Evolutionary conservation across 2,113 vertebrate genomes (phyloP).

Genomic region (Zosterops borbonicus): DNA sequence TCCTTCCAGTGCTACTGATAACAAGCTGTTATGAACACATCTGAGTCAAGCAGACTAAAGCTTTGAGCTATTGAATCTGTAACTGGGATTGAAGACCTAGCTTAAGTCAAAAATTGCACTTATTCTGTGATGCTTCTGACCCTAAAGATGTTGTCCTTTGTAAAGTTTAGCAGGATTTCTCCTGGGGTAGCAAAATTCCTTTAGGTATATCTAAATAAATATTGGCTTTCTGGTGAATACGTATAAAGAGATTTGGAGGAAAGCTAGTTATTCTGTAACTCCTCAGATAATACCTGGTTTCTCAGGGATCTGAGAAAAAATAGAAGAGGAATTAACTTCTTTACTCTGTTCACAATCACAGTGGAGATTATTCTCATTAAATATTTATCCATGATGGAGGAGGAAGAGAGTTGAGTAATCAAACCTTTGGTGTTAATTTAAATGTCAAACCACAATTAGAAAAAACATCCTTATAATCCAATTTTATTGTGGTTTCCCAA

Average conservation of each 20-base stretch:
- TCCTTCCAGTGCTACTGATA: conserved; percentile 5
- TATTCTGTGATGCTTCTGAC: not conserved
- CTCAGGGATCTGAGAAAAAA: not conserved
- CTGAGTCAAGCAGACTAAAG: not conserved
- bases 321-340: conserved; percentile 31
- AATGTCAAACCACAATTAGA: conserved; percentile 55
- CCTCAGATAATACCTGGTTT: conserved; percentile 12
- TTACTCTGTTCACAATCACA: not conserved
- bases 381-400: conserved; percentile 33
- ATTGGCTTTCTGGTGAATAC: conserved; percentile 10
- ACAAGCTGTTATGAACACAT: not conserved
- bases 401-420: conserved; percentile 47
- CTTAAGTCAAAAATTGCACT: not conserved
- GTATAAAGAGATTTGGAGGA: conserved; percentile 15
- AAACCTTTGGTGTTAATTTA: conserved; percentile 53
- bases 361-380: conserved; percentile 40
- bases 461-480: conserved; percentile 29
- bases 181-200: not conserved
- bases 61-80: not conserved
- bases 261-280: conserved; percentile 1
- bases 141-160: not conserved
- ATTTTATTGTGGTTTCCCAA: conserved; percentile 17
- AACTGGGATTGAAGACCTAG: not conserved
- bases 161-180: conserved; percentile 42
- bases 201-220: conserved; percentile 30